Conservation (phyloP, 2,888 invertebrate species). For the Cheilosia soror region DNA sequence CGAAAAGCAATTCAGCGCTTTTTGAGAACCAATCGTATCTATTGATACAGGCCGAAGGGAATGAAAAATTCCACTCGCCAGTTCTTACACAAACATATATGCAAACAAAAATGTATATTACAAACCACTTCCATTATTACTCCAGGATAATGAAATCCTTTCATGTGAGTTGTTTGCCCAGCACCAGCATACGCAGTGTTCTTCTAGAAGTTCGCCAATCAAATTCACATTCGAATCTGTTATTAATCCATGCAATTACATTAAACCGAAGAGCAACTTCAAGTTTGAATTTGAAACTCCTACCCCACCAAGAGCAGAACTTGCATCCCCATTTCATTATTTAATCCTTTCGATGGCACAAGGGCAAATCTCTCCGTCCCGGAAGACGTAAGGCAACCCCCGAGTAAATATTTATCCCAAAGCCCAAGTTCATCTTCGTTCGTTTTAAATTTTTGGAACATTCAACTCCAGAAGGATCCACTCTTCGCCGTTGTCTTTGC, state of each 20-base stretch:
- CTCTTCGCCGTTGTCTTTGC: neutral
- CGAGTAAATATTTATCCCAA: constrained; percentile 54
- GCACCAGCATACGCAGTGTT: constrained; percentile 10
- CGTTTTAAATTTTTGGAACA: constrained; percentile 47
- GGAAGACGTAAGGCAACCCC: constrained; percentile 18
- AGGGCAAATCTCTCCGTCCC: constrained; percentile 15
- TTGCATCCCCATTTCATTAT: constrained; percentile 3
- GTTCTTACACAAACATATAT: neutral
- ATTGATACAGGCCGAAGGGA: neutral
- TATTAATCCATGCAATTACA: constrained; percentile 50
- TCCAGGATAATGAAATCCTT: neutral
- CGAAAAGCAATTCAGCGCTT: too few relatives aligned
- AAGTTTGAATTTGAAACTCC: neutral
- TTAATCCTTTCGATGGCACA: constrained; percentile 47
- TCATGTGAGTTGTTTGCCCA: constrained; percentile 12
- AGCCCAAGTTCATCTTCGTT: constrained; percentile 57
- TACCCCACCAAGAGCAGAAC: neutral
- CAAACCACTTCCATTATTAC: constrained; percentile 12
- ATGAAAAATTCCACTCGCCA: neutral
- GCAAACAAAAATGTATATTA: neutral
- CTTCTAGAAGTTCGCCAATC: constrained; percentile 16
- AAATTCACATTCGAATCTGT: constrained; percentile 44
- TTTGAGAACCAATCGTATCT: neutral
- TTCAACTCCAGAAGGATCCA: constrained; percentile 14
- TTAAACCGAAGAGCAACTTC: constrained; percentile 27